Evolutionary conservation across 2,888 invertebrate genomes (phyloP).

Genomic region (Notodonta dromedarius): DNA sequence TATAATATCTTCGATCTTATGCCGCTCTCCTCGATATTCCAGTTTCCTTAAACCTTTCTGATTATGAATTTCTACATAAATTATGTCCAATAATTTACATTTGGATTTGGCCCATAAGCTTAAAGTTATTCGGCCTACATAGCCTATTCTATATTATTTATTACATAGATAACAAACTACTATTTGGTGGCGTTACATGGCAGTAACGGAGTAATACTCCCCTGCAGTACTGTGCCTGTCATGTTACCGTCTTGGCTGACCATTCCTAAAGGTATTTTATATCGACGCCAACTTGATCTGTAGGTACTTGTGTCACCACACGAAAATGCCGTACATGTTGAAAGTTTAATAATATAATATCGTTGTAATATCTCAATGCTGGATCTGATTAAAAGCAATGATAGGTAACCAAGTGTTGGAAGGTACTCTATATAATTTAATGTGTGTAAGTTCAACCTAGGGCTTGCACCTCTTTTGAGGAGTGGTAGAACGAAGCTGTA

Average conservation of each 20-base stretch:
- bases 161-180: conserved; percentile 49
- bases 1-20: neutral
- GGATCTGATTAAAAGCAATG: too few species aligned
- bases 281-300: conserved; percentile 26
- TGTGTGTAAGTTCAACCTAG: too few species aligned
- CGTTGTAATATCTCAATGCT: too few species aligned
- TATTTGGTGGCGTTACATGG: conserved; percentile 53
- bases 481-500: too few species aligned
- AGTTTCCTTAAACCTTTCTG: neutral
- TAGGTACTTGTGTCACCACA: too few species aligned
- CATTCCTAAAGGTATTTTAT: conserved; percentile 60
- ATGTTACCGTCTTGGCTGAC: conserved; percentile 63
- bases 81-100: conserved; percentile 19
- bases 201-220: conserved; percentile 69
- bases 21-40: neutral
- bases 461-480: too few species aligned
- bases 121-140: conserved; percentile 42
- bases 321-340: neutral
- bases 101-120: conserved; percentile 17
- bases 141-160: conserved; percentile 51
- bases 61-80: conserved; percentile 1
- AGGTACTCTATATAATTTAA: too few species aligned
- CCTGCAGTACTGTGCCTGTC: conserved; percentile 64
- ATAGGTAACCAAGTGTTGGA: too few species aligned
- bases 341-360: too few species aligned